Conservation (phyloP, 2,888 invertebrate genomes). For the Netelia fuscicornis region DNA sequence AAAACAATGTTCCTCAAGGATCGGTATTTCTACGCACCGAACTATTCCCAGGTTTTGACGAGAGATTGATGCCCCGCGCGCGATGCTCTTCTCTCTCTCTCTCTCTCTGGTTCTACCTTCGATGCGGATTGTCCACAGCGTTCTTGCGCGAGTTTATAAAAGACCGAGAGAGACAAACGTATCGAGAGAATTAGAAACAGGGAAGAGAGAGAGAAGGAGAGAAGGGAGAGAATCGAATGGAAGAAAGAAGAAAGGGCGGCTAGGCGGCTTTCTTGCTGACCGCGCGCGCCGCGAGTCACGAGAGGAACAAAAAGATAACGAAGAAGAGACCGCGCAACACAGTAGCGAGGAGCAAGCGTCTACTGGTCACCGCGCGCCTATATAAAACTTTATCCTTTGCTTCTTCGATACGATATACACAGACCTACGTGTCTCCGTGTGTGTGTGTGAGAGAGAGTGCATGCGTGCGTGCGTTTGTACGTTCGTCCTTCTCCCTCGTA, state of each 20-base stretch:
- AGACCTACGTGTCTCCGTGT: neutral
- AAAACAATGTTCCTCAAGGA: conserved; percentile 65
- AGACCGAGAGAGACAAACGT: conserved; percentile 42
- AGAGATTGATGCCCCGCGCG: conserved; percentile 83
- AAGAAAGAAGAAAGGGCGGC: conserved; percentile 74
- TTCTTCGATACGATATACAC: conserved; percentile 14
- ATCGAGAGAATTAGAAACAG: conserved; percentile 62
- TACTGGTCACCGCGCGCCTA: conserved; percentile 31
- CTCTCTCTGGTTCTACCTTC: neutral
- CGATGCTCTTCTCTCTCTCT: conserved; percentile 46
- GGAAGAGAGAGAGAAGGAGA: conserved; percentile 34
- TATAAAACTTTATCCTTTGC: conserved; percentile 43
- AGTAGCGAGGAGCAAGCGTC: conserved; percentile 56
- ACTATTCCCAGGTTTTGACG: conserved; percentile 83
- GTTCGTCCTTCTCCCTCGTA: conserved; percentile 48
- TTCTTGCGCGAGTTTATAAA: conserved; percentile 49
- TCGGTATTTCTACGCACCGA: conserved; percentile 81
- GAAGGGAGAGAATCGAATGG: conserved; percentile 36
- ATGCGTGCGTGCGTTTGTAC: conserved; percentile 27
- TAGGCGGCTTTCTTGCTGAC: conserved; percentile 61
- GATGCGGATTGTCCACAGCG: conserved; percentile 58
- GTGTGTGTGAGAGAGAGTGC: conserved; percentile 3
- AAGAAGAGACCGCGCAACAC: conserved; percentile 43
- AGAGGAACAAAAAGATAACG: conserved; percentile 34
- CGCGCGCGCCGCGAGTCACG: conserved; percentile 39